Conservation (phyloP, 2,888 invertebrate genomes). For the Silvanus unidentatus region DNA sequence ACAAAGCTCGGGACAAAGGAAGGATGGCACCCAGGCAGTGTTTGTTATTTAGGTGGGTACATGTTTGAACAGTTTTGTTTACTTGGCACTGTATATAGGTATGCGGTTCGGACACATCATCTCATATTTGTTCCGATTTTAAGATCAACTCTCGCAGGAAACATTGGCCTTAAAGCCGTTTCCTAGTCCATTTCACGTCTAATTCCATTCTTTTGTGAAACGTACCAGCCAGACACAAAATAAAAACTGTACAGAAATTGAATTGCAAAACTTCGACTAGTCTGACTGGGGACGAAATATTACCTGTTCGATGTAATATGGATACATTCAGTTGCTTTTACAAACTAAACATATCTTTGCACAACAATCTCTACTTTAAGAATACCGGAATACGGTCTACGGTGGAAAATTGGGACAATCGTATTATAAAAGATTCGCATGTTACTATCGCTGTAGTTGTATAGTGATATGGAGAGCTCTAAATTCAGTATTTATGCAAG, state of each 20-base stretch:
- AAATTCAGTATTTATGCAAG: no score
- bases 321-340: no score
- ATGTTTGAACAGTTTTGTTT: conserved; percentile 20
- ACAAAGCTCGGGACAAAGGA: no score
- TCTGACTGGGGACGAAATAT: conserved; percentile 6
- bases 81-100: conserved; percentile 16
- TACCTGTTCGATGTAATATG: conserved; percentile 1
- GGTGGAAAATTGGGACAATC: no score
- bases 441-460: no score
- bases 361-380: no score
- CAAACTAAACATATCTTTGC: no score
- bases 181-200: not conserved
- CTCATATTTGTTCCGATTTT: conserved; percentile 23
- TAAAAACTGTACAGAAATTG: conserved; percentile 9
- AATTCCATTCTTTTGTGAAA: not conserved
- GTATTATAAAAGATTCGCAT: no score
- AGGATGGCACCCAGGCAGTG: not conserved
- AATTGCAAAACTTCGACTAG: conserved; percentile 15
- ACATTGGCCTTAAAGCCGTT: conserved; percentile 10
- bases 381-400: no score
- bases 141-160: conserved; percentile 20
- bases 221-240: conserved; percentile 9
- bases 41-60: conserved; percentile 7
- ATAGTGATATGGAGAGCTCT: no score
- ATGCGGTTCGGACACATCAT: conserved; percentile 21